Evolutionary conservation across 2,797 vertebrate species (phyloP).

Genomic region (Sebastes trivittatus): DNA sequence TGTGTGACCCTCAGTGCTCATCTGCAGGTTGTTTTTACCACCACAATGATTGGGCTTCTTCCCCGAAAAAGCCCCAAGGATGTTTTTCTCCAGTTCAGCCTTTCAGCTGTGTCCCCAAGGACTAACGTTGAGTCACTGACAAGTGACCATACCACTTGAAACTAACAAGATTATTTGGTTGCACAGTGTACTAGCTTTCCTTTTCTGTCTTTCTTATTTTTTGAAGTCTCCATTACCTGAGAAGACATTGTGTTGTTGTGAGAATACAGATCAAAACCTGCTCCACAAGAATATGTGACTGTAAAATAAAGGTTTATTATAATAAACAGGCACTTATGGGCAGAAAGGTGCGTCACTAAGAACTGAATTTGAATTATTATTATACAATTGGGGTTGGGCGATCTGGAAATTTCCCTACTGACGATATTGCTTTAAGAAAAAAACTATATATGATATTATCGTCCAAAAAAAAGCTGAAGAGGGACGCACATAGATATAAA

Average conservation of each 20-base stretch:
- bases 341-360: fast-evolving
- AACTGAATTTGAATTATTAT: no score
- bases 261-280: conserved; percentile 23
- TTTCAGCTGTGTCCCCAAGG: conserved; percentile 71
- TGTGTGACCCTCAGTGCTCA: conserved; percentile 55
- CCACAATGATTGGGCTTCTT: conserved; percentile 63
- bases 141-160: conserved; percentile 74
- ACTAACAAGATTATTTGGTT: conserved; percentile 74
- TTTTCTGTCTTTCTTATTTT: conserved; percentile 13
- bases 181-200: conserved; percentile 3
- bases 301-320: conserved; percentile 49
- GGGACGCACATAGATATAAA: no score
- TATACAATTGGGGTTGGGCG: no score
- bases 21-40: conserved; percentile 73
- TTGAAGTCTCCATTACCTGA: conserved; percentile 13
- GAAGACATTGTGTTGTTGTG: background rate
- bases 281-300: background rate
- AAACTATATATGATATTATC: no score
- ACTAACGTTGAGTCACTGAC: conserved; percentile 72
- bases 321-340: conserved; percentile 17
- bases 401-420: no score
- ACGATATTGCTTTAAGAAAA: no score
- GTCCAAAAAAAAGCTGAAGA: no score
- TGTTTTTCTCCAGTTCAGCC: conserved; percentile 76
- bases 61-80: conserved; percentile 55